Evolutionary conservation across 2,797 vertebrate species (phyloP), one percentile per base, ranked within the genome.

Genomic region (Mus minutoides): DNA sequence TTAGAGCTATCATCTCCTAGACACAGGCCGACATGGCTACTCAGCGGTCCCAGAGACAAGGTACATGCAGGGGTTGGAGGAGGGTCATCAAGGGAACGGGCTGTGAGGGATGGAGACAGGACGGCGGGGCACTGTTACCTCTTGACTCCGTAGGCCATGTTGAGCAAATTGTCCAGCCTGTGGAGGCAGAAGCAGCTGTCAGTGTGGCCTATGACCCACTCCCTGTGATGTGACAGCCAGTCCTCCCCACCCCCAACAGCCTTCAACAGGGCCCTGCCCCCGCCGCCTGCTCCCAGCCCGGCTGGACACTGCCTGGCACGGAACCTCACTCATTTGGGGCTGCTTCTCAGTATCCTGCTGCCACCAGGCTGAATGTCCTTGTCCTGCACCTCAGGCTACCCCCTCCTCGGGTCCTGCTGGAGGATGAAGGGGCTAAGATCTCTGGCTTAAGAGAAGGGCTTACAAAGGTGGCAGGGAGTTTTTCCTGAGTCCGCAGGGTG

Each of bases 151-250:
- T 99, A 99, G 98, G 99, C 99, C 99, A 99, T 99, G 98, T 99
- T 99, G 99, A 99, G 99, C 99, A 99, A 99, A 99, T 99, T 99
- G 99, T 99, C 99, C 98, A 99, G 99, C 99, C 99, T 99, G 99
- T 98, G 99, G 99, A 99, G 98, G 98, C 98, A 99, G 99, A 99
- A 98, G 98, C 92, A 98, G 99, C 98, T 98, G 99, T 99, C 98
- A 99, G 98, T 98, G 98, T 99, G 99, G 94, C 73, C 69, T 78
- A 46, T 16, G 67, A 75, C 40, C 88, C 64, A 14, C 1, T 6
- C 75, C 83, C 0, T 6, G 40, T 80, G 64, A 56, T 89, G 83
- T 37, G 43, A 17, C 54, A 7, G 69, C 58, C 52, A 17, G 86
- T 58, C 43, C 62, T 94, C 97, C 97, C 97, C 1, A 12, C 97